Evolutionary conservation across 2,797 vertebrate genomes (phyloP).

Genomic region (Micrastur ruficollis): DNA sequence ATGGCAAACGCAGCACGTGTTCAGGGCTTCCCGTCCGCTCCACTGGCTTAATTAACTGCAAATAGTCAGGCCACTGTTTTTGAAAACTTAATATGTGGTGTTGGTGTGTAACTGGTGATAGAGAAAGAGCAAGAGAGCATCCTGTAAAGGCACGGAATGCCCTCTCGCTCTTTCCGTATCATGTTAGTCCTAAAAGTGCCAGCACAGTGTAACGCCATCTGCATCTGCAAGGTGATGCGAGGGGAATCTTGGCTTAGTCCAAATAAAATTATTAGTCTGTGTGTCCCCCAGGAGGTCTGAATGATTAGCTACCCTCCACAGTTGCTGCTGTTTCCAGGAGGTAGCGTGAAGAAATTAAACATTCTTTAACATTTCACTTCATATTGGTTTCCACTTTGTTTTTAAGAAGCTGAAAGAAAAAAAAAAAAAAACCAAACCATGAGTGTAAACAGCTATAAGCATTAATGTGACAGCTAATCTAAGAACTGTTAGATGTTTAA

Average conservation of each 20-base stretch:
- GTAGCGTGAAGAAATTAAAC: neutral
- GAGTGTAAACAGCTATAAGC: constrained; percentile 13
- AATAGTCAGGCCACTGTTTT: neutral
- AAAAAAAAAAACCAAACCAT: too few relatives aligned
- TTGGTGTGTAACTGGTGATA: neutral
- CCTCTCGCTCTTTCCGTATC: fast-evolving
- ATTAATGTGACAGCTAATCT: constrained; percentile 27
- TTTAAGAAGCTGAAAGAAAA: too few relatives aligned
- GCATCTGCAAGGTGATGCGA: neutral
- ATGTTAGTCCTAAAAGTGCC: neutral
- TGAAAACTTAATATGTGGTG: neutral
- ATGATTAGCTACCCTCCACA: neutral
- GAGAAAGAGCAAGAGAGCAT: fast-evolving
- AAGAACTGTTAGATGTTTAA: constrained; percentile 22
- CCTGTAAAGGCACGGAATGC: neutral
- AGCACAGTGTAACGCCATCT: fast-evolving
- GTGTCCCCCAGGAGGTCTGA: neutral
- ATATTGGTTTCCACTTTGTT: too few relatives aligned
- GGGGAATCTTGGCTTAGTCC: neutral
- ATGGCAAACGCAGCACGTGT: neutral
- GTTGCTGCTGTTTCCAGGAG: neutral
- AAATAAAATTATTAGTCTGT: neutral
- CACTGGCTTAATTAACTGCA: neutral
- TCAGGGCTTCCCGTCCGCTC: neutral
- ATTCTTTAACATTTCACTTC: neutral